Evolutionary conservation across 1,140 invertebrate species (phyloP), one percentile per base, ranked within the genome.

Genomic region (Heliconius hermathena): DNA sequence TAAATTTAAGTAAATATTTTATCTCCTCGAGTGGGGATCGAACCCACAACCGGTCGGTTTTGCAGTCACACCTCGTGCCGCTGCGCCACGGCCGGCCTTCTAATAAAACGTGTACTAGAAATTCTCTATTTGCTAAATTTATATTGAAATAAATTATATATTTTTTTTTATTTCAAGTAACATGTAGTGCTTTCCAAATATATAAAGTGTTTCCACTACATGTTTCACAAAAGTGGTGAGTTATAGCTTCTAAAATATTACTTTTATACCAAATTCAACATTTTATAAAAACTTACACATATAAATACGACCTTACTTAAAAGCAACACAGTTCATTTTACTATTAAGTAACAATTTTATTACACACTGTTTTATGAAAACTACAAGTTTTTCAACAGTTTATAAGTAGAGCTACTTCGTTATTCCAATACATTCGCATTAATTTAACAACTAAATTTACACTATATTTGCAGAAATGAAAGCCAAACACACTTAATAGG

Each of bases 401-500:
- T 89, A 85, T 85, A 85, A 90, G 91, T 87, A 84, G 86, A 83
- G 18, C 49, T 85, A 89, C 89, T 93, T 92, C 90, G 90, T 92
- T 93, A 93, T 91, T 84, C 86, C 80, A 83, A 81, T 88, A 81
- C 83, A 74, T 87, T 85, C 88, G 85, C 83, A 89, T 85, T 84
- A 84, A 84, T 87, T 89, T 92, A 92, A 22, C 54, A 20, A 92
- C 90, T 91, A 89, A 88, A n/a, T 41, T 41, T 57, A 88, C 90
- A 57, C n/a, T 57, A 57, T 57, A 11, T n/a, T n/a, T 57, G n/a
- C n/a, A 57, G 9, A 57, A 57, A n/a, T 0, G 18, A 54, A 6
- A n/a, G 20, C 52, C 6, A 54, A 3, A 1, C 20, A 8, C 20
- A 49, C 16, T 49, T 5, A 20, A 20, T 52, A 52, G 6, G 49